A percentile compares a stretch with the other conserved stretches of the same genome.
Evolutionary conservation across 1,140 invertebrate genomes (phyloP).

Genomic region (Colletes gigas): DNA sequence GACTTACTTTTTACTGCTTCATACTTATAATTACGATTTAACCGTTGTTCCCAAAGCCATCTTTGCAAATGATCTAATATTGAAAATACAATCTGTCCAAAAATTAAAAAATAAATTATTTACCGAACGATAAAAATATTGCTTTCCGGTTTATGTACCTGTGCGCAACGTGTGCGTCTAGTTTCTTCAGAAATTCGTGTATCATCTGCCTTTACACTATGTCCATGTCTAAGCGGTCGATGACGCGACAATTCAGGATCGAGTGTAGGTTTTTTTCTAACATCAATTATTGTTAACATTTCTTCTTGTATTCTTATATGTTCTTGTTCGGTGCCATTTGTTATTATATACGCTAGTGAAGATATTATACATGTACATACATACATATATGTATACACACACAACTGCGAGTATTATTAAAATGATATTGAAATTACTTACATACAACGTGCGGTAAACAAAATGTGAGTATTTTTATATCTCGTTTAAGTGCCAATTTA

Average conservation of each 20-base stretch:
- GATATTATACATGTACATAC: conserved; percentile 5
- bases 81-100: conserved; percentile 83
- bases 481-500: conserved; percentile 86
- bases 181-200: conserved; percentile 76
- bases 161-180: conserved; percentile 75
- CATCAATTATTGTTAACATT: conserved; percentile 75
- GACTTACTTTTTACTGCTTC: conserved; percentile 64
- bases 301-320: conserved; percentile 71
- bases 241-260: conserved; percentile 71
- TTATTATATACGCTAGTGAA: conserved; percentile 70
- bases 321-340: conserved; percentile 61
- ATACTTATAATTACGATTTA: conserved; percentile 72
- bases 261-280: conserved; percentile 62
- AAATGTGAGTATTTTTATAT: conserved; percentile 85
- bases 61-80: conserved; percentile 88
- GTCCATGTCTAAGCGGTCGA: conserved; percentile 67
- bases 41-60: conserved; percentile 86
- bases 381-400: conserved; percentile 6
- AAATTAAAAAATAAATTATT: conserved; percentile 39
- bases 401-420: neutral
- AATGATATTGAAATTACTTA: conserved; percentile 60
- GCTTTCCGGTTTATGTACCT: conserved; percentile 52
- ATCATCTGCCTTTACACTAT: conserved; percentile 56
- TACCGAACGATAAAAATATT: neutral
- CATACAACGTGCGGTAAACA: conserved; percentile 87